Evolutionary conservation across 2,113 vertebrate species (phyloP), one percentile per base, ranked within the genome.

Genomic region (Psittacara wagleri): DNA sequence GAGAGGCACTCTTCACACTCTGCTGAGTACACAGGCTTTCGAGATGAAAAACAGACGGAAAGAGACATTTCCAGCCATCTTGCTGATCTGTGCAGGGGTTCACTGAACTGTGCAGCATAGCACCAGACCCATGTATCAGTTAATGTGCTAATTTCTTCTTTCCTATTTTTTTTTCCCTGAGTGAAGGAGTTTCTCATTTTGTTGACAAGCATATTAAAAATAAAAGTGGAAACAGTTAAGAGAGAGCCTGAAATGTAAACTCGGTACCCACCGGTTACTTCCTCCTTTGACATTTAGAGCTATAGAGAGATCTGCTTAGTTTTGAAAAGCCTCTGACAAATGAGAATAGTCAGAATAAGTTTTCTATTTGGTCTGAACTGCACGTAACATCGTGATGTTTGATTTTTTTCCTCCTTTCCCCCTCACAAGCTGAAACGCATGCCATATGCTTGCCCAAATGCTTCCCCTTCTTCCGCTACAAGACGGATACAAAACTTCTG

Each of bases 1-100:
- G 96, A 97, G 97, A 97, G 97, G 96, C 97, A 96, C 97, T 98
- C 98, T 99, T 98, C 98, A 99, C 98, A 98, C 98, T 98, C 98
- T 99, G 96, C 98, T 99, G 98, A 97, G 95, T 97, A 94, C 97
- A 98, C 97, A 98, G 97, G 97, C 98, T 94, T 96, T 68, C 88
- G 94, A 98, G 98, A 98, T 98, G 98, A 96, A 97, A 98, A 98
- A 97, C 98, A 99, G 98, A 98, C 98, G 97, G 98, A 97, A 95
- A 92, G 97, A 98, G 98, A 98, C 97, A 98, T 98, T 98, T 98
- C 97, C 97, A 98, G 96, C 97, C 98, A 97, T 98, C 98, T 97
- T 96, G 96, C 97, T 98, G 97, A 98, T 98, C 97, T 97, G 17
- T 33, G 96, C 96, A 90, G 97, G 94, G 95, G 97, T 98, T 97